Percentiles rank a stretch among this genome's conserved stretches.
These are phyloP conservation scores for Pachypsylla venusta DNA, from an alignment of 1,140 invertebrate species.

Conservation along the genomic window DNA sequence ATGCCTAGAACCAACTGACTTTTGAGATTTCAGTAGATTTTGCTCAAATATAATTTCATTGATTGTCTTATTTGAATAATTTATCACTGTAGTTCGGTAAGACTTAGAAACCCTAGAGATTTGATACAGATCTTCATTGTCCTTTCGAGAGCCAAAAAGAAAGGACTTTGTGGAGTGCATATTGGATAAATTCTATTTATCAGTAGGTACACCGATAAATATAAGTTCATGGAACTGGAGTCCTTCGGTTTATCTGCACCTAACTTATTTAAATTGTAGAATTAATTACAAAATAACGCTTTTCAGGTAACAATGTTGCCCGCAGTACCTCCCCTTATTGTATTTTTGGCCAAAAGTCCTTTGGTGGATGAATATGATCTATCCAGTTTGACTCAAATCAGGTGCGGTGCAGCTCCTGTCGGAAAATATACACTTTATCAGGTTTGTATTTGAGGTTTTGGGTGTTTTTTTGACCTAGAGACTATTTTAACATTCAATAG, in stretches of 20 bases:
- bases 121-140: background rate
- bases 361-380: slow-evolving; percentile 43
- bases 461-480: no score
- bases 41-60: no score
- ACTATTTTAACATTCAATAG: no score
- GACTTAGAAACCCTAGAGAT: no score
- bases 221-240: background rate
- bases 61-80: no score
- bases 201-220: background rate
- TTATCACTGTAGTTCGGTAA: no score
- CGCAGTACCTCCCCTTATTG: slow-evolving; percentile 45
- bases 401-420: slow-evolving; percentile 43
- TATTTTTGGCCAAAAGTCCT: slow-evolving; percentile 47
- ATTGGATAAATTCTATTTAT: background rate
- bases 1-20: no score
- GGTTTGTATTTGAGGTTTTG: no score
- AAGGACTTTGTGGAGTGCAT: background rate
- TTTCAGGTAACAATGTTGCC: slow-evolving; percentile 38
- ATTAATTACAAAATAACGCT: no score
- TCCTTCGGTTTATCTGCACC: background rate
- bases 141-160: background rate
- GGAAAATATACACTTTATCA: slow-evolving; percentile 10
- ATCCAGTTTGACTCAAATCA: slow-evolving; percentile 37
- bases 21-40: no score
- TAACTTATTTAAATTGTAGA: slow-evolving; percentile 9